Base-by-base conservation (phyloP, 2,888 invertebrate species). In the Ormia ochracea region DNA sequence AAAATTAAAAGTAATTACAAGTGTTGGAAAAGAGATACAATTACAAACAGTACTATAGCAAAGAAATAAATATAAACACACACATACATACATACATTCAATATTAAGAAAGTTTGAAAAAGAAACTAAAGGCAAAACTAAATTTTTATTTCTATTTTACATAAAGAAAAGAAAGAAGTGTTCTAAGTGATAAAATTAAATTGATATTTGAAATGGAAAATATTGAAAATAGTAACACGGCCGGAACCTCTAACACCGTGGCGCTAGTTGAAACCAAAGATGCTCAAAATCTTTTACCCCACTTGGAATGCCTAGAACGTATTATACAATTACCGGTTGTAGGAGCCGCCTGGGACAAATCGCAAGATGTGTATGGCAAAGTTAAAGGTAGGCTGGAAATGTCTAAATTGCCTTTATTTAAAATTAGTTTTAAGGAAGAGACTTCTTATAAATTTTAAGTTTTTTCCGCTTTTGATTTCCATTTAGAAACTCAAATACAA, bases 251-350 rank as follows among this genome's bases (percentile, higher is more conserved):
- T 72, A 83, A 79, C n/a, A 80, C 82, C n/a, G n/a, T n/a, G 54
- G 56, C 78, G 76, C 75, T 68, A 78, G 82, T 78, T 48, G 85
- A 81, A 52, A 74, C 79, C 19, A 89, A 88, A 86, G 89, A 89
- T 85, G 84, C 87, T 38, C 86, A 89, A 83, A 88, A 85, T 82
- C 82, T 90, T 48, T 81, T 90, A 83, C 89, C 90, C 43, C 90
- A 91, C 83, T 86, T 92, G 87, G 91, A 92, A 83, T 91, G 92
- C 12, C 88, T 92, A 38, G 91, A 92, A 83, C 89, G 92, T 76
- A 90, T 92, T 84, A 89, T 91, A 82, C 91, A 91, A 83, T 84
- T 92, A 68, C 92, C 92, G 1, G 90, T 92, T 10, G 91, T 92
- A 7, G 92, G 92, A 84, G 91, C 91, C 21, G 91, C 92, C 23